Percentiles rank a stretch among this genome's conserved stretches.
Evolutionary conservation across 2,888 invertebrate species (phyloP).

Genomic region (Cylloceria caligata): DNA sequence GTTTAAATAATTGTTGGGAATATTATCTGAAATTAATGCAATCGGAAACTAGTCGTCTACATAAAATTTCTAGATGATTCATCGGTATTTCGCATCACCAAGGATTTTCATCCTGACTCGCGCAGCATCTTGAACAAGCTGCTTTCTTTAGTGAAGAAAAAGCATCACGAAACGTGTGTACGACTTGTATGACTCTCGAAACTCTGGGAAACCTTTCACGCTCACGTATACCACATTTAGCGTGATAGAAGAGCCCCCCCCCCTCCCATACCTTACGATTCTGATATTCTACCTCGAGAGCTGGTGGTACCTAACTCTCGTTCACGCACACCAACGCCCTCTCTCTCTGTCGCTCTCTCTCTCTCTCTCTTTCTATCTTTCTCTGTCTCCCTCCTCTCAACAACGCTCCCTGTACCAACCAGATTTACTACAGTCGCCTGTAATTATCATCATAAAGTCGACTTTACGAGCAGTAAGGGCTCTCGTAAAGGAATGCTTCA

Average conservation of each 20-base stretch:
- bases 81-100: no score
- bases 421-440: conserved; percentile 84
- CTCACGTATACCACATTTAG: conserved; percentile 65
- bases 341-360: no score
- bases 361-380: no score
- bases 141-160: conserved; percentile 28
- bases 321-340: conserved; percentile 23
- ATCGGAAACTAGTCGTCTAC: neutral
- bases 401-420: conserved; percentile 74
- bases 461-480: conserved; percentile 84
- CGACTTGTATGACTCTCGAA: conserved; percentile 48
- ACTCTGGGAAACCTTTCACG: conserved; percentile 55
- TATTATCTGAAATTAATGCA: conserved; percentile 1
- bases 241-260: conserved; percentile 56
- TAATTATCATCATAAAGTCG: conserved; percentile 85
- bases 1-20: no score
- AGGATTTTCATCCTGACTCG: neutral
- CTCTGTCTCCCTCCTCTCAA: no score
- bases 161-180: conserved; percentile 23
- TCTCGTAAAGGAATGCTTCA: conserved; percentile 85
- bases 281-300: conserved; percentile 47
- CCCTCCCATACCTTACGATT: conserved; percentile 35
- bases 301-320: conserved; percentile 20
- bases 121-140: neutral
- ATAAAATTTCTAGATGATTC: no score